Percentiles rank a stretch among this genome's conserved stretches.
These are phyloP conservation scores for Leptobrachium leishanense DNA, from an alignment of 2,113 vertebrate species.

Conservation along the genomic window DNA sequence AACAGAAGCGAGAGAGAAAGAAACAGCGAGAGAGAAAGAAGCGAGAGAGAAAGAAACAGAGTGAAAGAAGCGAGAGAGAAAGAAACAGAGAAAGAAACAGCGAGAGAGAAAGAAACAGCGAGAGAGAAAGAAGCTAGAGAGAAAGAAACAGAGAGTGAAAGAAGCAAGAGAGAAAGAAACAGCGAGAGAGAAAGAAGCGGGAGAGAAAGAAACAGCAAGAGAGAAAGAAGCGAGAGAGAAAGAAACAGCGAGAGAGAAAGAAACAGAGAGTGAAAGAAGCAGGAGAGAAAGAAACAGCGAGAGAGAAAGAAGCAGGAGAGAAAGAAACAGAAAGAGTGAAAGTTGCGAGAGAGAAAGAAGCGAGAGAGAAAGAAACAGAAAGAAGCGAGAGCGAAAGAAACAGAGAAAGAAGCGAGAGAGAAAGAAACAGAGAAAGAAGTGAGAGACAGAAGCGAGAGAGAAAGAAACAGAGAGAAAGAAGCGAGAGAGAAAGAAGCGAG, in stretches of 20 bases:
- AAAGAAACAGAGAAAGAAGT: too few species aligned
- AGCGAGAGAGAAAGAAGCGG: not conserved
- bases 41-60: not conserved
- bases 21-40: not conserved
- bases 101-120: too few species aligned
- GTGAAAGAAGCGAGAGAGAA: not conserved
- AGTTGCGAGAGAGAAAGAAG: not conserved
- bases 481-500: not conserved
- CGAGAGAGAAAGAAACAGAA: not conserved
- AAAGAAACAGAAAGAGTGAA: too few species aligned
- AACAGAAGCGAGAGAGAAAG: too few species aligned
- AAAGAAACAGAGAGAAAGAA: constrained; percentile 1
- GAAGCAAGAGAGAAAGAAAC: not conserved
- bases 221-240: not conserved
- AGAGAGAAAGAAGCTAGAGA: too few species aligned
- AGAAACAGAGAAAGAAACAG: too few species aligned
- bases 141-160: too few species aligned
- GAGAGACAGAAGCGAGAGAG: not conserved
- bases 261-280: too few species aligned
- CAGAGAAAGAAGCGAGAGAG: not conserved
- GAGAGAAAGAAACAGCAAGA: not conserved
- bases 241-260: not conserved
- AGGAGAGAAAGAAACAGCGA: not conserved
- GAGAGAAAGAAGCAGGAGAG: not conserved
- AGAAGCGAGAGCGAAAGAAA: not conserved